Evolutionary conservation across 2,113 vertebrate species (phyloP).

Genomic region (Panthera uncia): DNA sequence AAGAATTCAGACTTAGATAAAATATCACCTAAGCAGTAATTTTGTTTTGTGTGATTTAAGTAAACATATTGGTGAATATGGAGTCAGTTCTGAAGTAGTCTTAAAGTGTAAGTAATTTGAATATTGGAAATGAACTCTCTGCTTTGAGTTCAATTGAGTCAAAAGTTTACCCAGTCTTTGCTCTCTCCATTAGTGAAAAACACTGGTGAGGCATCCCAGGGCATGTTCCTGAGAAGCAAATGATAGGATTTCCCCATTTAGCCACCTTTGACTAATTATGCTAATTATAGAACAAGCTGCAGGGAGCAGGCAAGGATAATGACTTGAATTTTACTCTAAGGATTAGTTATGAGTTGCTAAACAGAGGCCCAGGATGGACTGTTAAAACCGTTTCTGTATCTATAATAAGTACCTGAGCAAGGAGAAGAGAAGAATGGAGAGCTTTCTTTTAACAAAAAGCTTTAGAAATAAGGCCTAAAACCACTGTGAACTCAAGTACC

Average conservation of each 20-base stretch:
- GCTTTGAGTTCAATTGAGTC: slow-evolving; percentile 3
- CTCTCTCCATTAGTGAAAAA: neutral
- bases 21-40: neutral
- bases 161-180: neutral
- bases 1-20: slow-evolving; percentile 23
- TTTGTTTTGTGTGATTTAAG: slow-evolving; percentile 7
- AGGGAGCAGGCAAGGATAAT: neutral
- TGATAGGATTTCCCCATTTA: neutral
- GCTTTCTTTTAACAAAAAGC: neutral
- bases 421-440: neutral
- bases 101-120: neutral
- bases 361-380: neutral
- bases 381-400: neutral
- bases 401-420: neutral
- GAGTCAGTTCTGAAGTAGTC: neutral
- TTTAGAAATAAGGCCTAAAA: neutral
- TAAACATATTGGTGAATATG: neutral
- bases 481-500: neutral
- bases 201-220: neutral
- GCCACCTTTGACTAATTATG: slow-evolving; percentile 42
- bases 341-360: slow-evolving; percentile 15
- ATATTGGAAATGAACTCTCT: slow-evolving; percentile 30
- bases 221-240: neutral
- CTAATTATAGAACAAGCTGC: neutral
- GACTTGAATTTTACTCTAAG: slow-evolving; percentile 35